Conservation (phyloP, 2,888 invertebrate genomes). For the Cistogaster globosa region DNA sequence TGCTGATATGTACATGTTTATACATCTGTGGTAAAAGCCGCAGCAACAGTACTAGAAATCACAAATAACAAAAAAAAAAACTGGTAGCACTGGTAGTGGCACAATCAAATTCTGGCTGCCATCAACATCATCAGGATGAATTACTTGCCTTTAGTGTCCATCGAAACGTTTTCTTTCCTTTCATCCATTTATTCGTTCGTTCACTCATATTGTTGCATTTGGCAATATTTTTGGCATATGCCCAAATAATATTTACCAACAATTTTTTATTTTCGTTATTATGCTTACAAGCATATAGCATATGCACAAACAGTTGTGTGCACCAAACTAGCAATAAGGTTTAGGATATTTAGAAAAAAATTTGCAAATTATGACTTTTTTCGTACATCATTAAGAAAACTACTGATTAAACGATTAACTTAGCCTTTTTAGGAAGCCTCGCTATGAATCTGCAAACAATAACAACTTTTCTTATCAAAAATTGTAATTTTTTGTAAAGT, state of each 20-base stretch:
- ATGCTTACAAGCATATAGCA: conserved; percentile 49
- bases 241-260: conserved; percentile 67
- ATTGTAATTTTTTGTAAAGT: too few relatives aligned
- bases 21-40: conserved; percentile 22
- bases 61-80: conserved; percentile 3
- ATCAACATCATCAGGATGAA: conserved; percentile 70
- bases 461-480: too few relatives aligned
- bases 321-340: neutral
- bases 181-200: conserved; percentile 54
- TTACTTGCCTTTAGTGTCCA: conserved; percentile 71
- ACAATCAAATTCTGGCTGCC: conserved; percentile 70
- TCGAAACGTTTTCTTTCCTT: conserved; percentile 68
- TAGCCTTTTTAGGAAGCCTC: too few relatives aligned
- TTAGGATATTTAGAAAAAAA: neutral
- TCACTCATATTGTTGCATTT: conserved; percentile 56
- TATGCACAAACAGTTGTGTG: conserved; percentile 30
- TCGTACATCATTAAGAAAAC: too few relatives aligned
- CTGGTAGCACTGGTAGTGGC: conserved; percentile 61
- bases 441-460: too few relatives aligned
- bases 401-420: too few relatives aligned
- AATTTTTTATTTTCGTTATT: conserved; percentile 35
- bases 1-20: neutral
- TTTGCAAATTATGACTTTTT: neutral
- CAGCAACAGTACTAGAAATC: conserved; percentile 29
- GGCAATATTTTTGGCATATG: conserved; percentile 71